Conservation (phyloP, 2,797 vertebrate genomes). For the Sebastes oblongus region DNA sequence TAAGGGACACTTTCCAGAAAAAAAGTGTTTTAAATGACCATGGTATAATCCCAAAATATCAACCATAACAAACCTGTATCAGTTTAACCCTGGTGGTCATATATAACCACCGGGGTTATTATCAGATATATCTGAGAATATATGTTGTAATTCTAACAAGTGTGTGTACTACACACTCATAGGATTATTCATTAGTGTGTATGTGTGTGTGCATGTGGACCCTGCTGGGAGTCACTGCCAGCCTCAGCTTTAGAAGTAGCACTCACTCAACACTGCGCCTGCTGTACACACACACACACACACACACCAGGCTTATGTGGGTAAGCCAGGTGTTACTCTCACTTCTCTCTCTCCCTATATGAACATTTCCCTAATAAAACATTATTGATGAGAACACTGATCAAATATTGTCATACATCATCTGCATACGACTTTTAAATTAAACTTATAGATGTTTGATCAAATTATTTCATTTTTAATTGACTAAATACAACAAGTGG, state of each 20-base stretch:
- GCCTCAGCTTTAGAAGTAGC: conserved; percentile 14
- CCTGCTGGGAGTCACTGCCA: neutral
- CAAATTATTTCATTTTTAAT: neutral
- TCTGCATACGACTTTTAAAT: neutral
- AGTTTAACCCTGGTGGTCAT: neutral
- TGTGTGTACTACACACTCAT: neutral
- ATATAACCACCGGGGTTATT: too few relatives aligned
- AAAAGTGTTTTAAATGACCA: neutral
- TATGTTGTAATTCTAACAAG: neutral
- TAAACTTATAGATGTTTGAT: neutral
- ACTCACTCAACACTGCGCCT: conserved; percentile 47
- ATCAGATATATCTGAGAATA: too few relatives aligned
- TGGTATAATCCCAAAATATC: conserved; percentile 14
- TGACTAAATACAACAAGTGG: neutral
- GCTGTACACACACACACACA: conserved; percentile 16
- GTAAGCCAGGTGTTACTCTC: conserved; percentile 43
- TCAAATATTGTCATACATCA: neutral
- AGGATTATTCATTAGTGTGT: neutral
- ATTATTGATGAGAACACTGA: neutral
- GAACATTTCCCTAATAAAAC: neutral
- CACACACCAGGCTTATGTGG: neutral
- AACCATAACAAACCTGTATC: neutral
- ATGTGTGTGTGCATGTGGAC: neutral
- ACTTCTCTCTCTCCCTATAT: conserved; percentile 11
- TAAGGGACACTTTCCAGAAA: neutral